Base-by-base conservation (phyloP, 2,797 vertebrate species). In the Sebastes taczanowskii region DNA sequence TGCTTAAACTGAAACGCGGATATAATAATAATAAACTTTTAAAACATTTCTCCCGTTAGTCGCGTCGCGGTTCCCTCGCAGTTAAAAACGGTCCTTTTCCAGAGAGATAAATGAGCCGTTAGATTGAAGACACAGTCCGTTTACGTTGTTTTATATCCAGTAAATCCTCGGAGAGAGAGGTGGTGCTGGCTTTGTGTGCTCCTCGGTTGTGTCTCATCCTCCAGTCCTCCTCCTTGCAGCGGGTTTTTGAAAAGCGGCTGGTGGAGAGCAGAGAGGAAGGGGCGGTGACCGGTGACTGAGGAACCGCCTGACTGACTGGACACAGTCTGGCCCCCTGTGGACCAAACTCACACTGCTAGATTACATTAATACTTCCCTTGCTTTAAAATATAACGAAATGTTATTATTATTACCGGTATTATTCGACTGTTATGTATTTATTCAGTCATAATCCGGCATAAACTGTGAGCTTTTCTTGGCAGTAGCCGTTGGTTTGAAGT, bases 181-280 rank as follows among this genome's bases (percentile, higher is more conserved):
- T 2, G 25, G 5, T 7, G n/a, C 2, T n/a, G 18, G 87, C 83
- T 88, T 84, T 73, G 82, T 88, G 74, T 65, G 0, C 38, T 42
- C 38, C 38, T 42, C 38, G 13, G 38, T 42, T 42, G 38, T 23
- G 66, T 18, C 0, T 77, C 81, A 64, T 88, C 88, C 84, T 87
- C 78, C 80, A 14, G 35, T 35, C 2, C 35, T 22, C 66, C 14
- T 74, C 53, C 38, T 82, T 2, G 74, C 75, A 82, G 75, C 78
- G 90, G 93, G 84, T 90, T 96, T 35, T 96, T 95, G 95, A 95
- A 95, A 93, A 93, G 90, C 82, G 85, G 68, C 79, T 74, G 75
- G 7, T 20, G 34, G 10, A 34, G 34, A 34, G 34, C 34, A 34
- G 34, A 25, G 89, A 95, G 95, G 95, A 95, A 95, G 94, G 73